Percentiles rank a stretch among this genome's conserved stretches.
These are phyloP conservation scores for Chloroceryle inda DNA, from an alignment of 2,797 vertebrate genomes.

Conservation along the genomic window DNA sequence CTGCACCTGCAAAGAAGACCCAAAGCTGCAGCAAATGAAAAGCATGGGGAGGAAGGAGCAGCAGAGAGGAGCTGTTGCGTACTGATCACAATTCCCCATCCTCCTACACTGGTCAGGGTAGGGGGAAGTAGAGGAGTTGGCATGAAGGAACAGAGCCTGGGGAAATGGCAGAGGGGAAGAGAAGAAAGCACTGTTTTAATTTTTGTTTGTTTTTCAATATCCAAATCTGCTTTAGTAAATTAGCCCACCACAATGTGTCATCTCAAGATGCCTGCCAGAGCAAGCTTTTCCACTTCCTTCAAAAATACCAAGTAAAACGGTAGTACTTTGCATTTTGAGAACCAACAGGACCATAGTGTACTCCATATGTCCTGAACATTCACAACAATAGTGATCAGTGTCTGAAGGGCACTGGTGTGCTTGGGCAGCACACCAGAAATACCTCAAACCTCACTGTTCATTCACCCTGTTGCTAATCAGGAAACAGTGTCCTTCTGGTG, in stretches of 20 bases:
- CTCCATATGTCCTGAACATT: fast-evolving
- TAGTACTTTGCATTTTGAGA: not conserved
- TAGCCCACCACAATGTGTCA: not conserved
- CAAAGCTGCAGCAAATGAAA: not conserved
- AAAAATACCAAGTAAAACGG: not conserved
- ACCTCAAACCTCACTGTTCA: not conserved
- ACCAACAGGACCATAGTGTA: not conserved
- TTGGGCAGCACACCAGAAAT: not conserved
- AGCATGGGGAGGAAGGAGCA: not conserved
- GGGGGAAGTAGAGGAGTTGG: not conserved
- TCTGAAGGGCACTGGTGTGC: not conserved
- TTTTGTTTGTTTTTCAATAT: not conserved
- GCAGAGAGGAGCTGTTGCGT: not conserved
- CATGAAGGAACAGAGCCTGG: not conserved
- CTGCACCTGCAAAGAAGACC: not conserved
- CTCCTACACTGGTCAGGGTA: fast-evolving
- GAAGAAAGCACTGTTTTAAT: not conserved
- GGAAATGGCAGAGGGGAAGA: not conserved
- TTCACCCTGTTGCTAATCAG: fast-evolving
- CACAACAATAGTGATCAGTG: not conserved
- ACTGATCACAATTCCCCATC: no score
- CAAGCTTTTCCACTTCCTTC: not conserved
- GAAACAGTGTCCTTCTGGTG: not conserved
- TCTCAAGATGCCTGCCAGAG: not conserved
- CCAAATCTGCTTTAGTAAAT: not conserved